Evolutionary conservation across 2,888 invertebrate species (phyloP).

Genomic region (Polymixis lichenea): DNA sequence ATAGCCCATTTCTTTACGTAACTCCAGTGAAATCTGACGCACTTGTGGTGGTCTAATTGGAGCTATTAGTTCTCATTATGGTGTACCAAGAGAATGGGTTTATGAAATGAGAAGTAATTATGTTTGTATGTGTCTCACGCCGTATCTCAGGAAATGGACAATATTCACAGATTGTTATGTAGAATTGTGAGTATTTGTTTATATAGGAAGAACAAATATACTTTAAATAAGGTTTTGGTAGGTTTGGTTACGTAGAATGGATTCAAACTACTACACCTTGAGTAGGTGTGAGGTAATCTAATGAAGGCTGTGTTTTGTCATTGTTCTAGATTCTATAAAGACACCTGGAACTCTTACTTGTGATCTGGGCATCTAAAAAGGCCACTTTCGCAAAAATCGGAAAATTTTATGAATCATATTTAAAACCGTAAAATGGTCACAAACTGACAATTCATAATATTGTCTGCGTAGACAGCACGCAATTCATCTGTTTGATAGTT

Average conservation of each 20-base stretch:
- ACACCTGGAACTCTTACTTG: background rate
- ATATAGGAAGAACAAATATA: background rate
- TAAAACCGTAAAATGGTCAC: no score
- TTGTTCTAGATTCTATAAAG: background rate
- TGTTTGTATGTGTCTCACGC: conserved; percentile 50
- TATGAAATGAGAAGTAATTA: conserved; percentile 58
- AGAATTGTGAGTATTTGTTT: conserved; percentile 9
- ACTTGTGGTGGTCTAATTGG: conserved; percentile 56
- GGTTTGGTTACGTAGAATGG: background rate
- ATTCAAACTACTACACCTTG: background rate
- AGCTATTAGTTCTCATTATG: conserved; percentile 56
- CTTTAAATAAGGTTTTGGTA: background rate
- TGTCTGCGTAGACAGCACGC: no score
- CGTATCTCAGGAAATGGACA: conserved; percentile 31
- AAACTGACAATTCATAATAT: no score
- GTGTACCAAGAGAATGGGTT: conserved; percentile 54
- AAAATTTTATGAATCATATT: no score
- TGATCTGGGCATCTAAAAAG: no score
- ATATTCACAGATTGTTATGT: conserved; percentile 33
- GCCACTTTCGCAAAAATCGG: no score
- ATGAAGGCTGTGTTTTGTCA: background rate
- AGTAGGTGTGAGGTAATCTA: background rate
- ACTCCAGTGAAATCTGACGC: conserved; percentile 45
- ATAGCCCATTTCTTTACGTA: conserved; percentile 48
- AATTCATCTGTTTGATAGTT: no score